Evolutionary conservation across 2,888 invertebrate genomes (phyloP).

Genomic region (Phasia obesa): DNA sequence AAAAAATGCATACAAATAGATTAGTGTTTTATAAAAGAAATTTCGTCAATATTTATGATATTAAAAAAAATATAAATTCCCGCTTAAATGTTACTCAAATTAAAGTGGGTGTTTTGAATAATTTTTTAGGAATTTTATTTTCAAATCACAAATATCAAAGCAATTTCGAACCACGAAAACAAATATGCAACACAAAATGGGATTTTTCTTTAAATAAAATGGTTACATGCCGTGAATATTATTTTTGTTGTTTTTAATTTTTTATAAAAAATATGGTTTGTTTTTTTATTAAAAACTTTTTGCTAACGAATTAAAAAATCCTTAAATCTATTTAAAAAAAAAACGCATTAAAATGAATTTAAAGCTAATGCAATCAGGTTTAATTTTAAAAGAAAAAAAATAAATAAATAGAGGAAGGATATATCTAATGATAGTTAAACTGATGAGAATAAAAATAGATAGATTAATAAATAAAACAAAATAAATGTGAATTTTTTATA

Average conservation of each 20-base stretch:
- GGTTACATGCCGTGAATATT: neutral
- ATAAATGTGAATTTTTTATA: neutral
- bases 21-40: conserved; percentile 52
- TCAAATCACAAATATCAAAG: conserved; percentile 64
- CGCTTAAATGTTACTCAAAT: conserved; percentile 15
- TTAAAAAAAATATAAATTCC: conserved; percentile 11
- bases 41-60: conserved; percentile 67
- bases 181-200: conserved; percentile 68
- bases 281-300: conserved; percentile 48
- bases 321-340: conserved; percentile 60
- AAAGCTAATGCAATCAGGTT: conserved; percentile 75
- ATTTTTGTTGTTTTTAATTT: neutral
- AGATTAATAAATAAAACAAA: conserved; percentile 15
- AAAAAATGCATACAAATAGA: conserved; percentile 61
- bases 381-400: conserved; percentile 42
- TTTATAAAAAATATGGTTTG: conserved; percentile 15
- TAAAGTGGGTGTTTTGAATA: conserved; percentile 67
- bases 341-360: conserved; percentile 70
- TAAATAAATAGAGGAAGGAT: conserved; percentile 65
- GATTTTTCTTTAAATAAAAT: conserved; percentile 22
- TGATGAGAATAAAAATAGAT: conserved; percentile 71
- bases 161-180: conserved; percentile 63
- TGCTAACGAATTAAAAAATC: conserved; percentile 26
- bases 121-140: neutral
- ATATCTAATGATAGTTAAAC: conserved; percentile 80